Evolutionary conservation across 2,888 invertebrate species (phyloP), one percentile per base, ranked within the genome.

Genomic region (Dendrolimus pini): DNA sequence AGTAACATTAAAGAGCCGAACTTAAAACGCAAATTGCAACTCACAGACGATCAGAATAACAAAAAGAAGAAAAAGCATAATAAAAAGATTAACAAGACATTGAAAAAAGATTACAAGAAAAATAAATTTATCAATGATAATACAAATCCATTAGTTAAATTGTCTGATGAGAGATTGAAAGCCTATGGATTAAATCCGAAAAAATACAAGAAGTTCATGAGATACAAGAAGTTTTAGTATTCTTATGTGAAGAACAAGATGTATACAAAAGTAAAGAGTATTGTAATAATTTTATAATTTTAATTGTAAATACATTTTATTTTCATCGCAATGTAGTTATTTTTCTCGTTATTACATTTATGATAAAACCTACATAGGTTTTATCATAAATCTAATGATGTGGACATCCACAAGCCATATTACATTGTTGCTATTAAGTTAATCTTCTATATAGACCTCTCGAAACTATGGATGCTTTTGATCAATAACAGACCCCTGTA

Each of bases 141-240:
- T 57, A 69, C 64, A 60, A 81, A 88, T 67, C 85, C 86, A 9
- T 69, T 89, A 18, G 73, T 71, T 52, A 85, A 83, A 57, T 77
- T 95, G 41, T 94, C 96, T 2, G 96, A 97, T 80, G 95, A 96
- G 65, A 93, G 99, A 65, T 90, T 99, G 9, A 93, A 94, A 74
- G 98, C 98, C 0, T 99, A 96, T 79, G 98, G 98, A 58, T 93
- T 98, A 53, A 98, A 97, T 89, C 97, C 97, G 0, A 96, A 95
- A 73, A 97, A 96, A 77, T 96, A 95, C 71, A 95, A 94, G 75
- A 94, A 94, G 73, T 95, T 94, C 81, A 83, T 95, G 64, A 95
- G 94, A 76, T 95, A 94, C 67, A 92, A 92, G 62, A 92, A 92
- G 61, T 91, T 87, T 71, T 89, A 89, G 30, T 30, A 6, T 30